Base-by-base conservation (phyloP, 2,797 vertebrate species). In the Rhinatrema bivittatum region DNA sequence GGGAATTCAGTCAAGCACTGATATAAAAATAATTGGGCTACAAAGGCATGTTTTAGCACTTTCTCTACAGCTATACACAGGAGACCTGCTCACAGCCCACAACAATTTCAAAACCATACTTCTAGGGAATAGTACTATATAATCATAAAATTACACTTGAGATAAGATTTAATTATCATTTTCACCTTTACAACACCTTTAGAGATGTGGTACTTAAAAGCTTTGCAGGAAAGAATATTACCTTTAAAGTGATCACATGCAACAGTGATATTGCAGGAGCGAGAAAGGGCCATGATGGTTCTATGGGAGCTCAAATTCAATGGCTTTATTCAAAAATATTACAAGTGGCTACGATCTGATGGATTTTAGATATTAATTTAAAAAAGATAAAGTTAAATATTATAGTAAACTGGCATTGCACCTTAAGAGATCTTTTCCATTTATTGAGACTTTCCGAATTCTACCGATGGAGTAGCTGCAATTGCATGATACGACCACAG, bases 161-260 rank as follows among this genome's bases (percentile, higher is more conserved):
- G 77, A 68, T 72, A 84, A 85, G 80, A 86, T 85, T 87, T 88
- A 90, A 92, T 94, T 93, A 91, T 80, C 64, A 51, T 77, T 82
- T 79, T 87, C 65, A 83, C 82, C 71, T 87, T 75, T 84, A 70
- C 68, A 72, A 78, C 79, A 83, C 78, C 83, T 90, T 85, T 63
- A 64, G 80, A 79, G 75, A 79, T 78, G 68, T 68, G 82, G 84
- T 82, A 85, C 65, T 66, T 80, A 82, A 85, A 89, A 68, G 46
- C 49, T 35, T 64, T 58, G 26, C 39, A 47, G 61, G 73, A 68
- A 67, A 84, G 72, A 60, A 68, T 46, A 61, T 74, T 62, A 56
- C 39, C 59, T 74, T 84, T 78, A 72, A 78, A 87, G 62, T 49
- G 46, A 58, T 50, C 62, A 46, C 44, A 36, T 5, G 12, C 35